Conservation (phyloP, 2,113 vertebrate genomes). For the Chaetorhynchus papuensis region DNA sequence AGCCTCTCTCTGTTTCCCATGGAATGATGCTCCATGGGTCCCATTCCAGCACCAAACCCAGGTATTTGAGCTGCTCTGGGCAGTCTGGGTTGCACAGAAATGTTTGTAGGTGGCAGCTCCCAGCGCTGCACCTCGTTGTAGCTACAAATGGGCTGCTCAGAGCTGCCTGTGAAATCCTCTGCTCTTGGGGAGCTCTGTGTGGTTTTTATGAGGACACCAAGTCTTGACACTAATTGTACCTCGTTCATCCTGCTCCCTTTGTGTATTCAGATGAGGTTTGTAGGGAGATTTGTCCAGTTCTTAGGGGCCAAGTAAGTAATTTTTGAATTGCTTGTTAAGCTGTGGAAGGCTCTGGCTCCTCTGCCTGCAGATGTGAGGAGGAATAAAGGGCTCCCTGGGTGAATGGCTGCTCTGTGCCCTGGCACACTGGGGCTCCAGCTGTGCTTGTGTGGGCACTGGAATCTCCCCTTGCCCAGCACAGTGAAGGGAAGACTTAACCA, state of each 20-base stretch:
- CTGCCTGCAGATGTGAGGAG: not conserved
- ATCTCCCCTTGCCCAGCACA: not conserved
- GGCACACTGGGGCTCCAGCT: not conserved
- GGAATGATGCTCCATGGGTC: not conserved
- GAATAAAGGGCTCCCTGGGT: not conserved
- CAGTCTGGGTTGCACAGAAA: not conserved
- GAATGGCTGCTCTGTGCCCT: not conserved
- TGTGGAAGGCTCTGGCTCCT: not conserved
- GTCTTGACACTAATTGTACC: not conserved
- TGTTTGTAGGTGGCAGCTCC: not conserved
- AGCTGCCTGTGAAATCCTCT: not conserved
- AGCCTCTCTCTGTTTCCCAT: accelerated
- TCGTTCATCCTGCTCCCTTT: not conserved
- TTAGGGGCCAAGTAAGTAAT: not conserved
- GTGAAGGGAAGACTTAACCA: not conserved
- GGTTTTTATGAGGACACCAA: not conserved
- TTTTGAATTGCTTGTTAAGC: not conserved
- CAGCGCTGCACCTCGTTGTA: accelerated
- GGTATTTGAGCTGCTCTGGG: not conserved
- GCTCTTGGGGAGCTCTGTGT: not conserved
- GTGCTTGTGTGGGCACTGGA: not conserved
- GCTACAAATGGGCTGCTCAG: not conserved
- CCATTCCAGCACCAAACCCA: not conserved
- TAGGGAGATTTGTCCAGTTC: not conserved
- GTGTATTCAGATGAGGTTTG: not conserved